Evolutionary conservation across 2,113 vertebrate genomes (phyloP).

Genomic region (Grus americana): DNA sequence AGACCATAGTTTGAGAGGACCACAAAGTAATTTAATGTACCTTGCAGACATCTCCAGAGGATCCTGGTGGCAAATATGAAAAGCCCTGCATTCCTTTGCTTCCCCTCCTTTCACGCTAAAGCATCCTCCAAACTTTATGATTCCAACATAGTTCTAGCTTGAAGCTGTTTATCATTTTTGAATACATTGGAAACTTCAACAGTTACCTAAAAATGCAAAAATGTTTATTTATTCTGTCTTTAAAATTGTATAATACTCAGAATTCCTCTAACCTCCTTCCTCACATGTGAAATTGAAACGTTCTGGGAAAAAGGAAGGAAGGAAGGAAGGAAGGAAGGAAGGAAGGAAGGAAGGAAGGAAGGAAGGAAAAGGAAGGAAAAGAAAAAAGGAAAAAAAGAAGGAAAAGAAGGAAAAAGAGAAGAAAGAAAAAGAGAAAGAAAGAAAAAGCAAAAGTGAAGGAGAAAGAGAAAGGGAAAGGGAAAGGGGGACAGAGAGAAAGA

Average conservation of each 20-base stretch:
- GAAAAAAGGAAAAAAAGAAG: too few species aligned
- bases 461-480: too few species aligned
- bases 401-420: not conserved
- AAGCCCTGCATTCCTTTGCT: not conserved
- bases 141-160: not conserved
- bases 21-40: not conserved
- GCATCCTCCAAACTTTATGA: not conserved
- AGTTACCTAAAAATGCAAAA: not conserved
- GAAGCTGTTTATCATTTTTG: not conserved
- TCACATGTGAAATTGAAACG: not conserved
- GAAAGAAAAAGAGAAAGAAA: not conserved
- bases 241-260: not conserved
- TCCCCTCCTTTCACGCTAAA: not conserved
- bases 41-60: not conserved
- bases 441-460: rapidly evolving
- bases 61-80: not conserved
- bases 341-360: too few species aligned
- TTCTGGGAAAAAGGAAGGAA: not conserved
- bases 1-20: not conserved
- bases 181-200: not conserved
- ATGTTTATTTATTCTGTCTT: not conserved
- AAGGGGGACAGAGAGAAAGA: too few species aligned
- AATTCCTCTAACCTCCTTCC: not conserved
- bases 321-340: not conserved
- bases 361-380: not conserved